A percentile compares a stretch with the other conserved stretches of the same genome.
These are phyloP conservation scores for Bilobella aurantiaca DNA, from an alignment of 1,140 invertebrate species.

Conservation along the genomic window DNA sequence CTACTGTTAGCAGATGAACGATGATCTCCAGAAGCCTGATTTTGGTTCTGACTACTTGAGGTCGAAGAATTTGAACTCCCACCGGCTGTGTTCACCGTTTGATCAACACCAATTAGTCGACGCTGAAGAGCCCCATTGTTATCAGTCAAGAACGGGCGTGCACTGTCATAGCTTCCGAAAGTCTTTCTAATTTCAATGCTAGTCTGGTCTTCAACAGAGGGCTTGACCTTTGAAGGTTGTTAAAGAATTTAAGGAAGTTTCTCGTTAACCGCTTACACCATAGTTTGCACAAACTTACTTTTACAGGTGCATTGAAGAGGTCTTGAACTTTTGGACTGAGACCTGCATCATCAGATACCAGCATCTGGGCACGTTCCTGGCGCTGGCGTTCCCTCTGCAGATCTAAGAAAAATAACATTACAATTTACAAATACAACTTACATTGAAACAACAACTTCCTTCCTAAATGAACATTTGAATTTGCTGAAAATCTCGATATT, in stretches of 20 bases:
- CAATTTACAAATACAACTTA: too few relatives aligned
- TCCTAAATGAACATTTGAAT: too few relatives aligned
- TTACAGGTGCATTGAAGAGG: slow-evolving; percentile 50
- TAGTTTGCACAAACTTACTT: slow-evolving; percentile 42
- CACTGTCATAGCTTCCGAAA: slow-evolving; percentile 57
- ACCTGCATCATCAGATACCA: slow-evolving; percentile 49
- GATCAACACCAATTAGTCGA: slow-evolving; percentile 57
- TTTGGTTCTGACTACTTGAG: neutral
- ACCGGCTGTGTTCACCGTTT: slow-evolving; percentile 47
- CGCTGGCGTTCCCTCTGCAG: slow-evolving; percentile 59
- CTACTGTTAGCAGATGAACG: too few relatives aligned
- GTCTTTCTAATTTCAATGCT: slow-evolving; percentile 61
- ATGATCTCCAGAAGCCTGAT: neutral
- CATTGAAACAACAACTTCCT: too few relatives aligned
- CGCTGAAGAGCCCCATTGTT: slow-evolving; percentile 48
- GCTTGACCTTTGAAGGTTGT: slow-evolving; percentile 55
- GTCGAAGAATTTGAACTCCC: neutral
- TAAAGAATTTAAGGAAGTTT: too few relatives aligned
- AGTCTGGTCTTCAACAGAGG: slow-evolving; percentile 54
- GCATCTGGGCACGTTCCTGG: slow-evolving; percentile 58
- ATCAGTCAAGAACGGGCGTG: slow-evolving; percentile 50
- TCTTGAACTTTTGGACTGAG: slow-evolving; percentile 33
- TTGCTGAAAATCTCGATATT: too few relatives aligned
- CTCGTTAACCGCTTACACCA: too few relatives aligned
- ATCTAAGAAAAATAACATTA: slow-evolving; percentile 38